These are phyloP conservation scores for Otus sunia DNA, from an alignment of 2,113 vertebrate species.

Conservation along the genomic window DNA sequence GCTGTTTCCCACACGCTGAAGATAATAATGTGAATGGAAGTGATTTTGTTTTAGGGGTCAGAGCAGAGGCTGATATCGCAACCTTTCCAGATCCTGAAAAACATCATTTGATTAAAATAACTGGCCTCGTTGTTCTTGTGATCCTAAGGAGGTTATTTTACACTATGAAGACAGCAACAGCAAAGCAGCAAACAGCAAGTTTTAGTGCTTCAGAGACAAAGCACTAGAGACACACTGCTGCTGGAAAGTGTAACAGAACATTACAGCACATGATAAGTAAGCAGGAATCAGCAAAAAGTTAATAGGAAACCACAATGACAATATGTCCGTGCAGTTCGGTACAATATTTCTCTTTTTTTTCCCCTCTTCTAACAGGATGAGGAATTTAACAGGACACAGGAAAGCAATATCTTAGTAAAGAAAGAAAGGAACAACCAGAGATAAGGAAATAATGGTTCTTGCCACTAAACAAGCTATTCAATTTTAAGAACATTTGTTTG, in stretches of 20 bases:
- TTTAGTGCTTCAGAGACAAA: conserved; percentile 25
- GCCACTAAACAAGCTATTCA: conserved; percentile 2
- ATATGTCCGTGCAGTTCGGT: background rate
- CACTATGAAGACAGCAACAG: background rate
- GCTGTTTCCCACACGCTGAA: conserved; percentile 82
- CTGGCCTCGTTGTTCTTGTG: conserved; percentile 30
- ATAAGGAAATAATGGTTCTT: conserved; percentile 47
- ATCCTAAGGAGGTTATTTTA: conserved; percentile 59
- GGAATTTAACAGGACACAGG: conserved; percentile 45
- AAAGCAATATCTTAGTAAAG: conserved; percentile 46
- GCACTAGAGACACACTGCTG: conserved; percentile 34
- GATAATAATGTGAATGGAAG: conserved; percentile 74
- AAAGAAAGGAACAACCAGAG: conserved; percentile 59
- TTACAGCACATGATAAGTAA: conserved; percentile 1
- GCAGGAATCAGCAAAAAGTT: conserved; percentile 20
- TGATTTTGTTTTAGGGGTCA: conserved; percentile 67
- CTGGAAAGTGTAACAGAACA: conserved; percentile 16
- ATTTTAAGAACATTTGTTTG: conserved; percentile 8
- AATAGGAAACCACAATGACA: background rate
- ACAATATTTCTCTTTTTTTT: background rate
- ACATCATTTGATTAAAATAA: conserved; percentile 55
- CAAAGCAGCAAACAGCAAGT: background rate
- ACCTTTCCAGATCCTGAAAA: conserved; percentile 65
- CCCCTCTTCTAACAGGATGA: conserved; percentile 27
- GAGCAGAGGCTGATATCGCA: conserved; percentile 65